phyloP scores from a whole-genome alignment of 1,140 invertebrate species.

The Oscheius sp. region DNA sequence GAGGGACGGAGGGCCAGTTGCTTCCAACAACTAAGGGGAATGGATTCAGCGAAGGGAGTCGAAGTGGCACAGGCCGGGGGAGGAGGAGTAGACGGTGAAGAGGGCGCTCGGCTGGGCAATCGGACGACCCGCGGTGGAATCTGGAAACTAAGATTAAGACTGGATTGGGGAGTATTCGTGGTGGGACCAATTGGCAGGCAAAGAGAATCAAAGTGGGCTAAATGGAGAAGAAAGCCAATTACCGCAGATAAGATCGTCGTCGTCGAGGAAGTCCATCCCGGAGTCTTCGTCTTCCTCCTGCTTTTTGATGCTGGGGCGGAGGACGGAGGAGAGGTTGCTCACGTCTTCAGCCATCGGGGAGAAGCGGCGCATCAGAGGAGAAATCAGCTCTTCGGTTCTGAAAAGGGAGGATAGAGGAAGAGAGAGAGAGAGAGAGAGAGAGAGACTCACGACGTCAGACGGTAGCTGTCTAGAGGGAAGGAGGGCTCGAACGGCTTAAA shows the following conservation, averaged over 20 bases:
- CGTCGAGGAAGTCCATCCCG: conserved; percentile 25
- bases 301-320: neutral
- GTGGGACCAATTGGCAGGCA: neutral
- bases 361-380: conserved; percentile 28
- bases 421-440: too few relatives aligned
- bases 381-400: conserved; percentile 8
- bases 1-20: too few relatives aligned
- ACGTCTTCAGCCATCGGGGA: conserved; percentile 29
- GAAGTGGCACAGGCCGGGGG: neutral
- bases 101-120: neutral
- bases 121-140: neutral
- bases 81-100: neutral
- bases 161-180: too few relatives aligned
- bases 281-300: conserved; percentile 7
- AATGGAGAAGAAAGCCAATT: neutral
- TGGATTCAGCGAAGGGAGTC: too few relatives aligned
- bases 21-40: too few relatives aligned
- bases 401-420: neutral
- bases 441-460: conserved; percentile 9
- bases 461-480: conserved; percentile 19
- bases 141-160: neutral
- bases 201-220: neutral
- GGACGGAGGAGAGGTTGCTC: neutral
- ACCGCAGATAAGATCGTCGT: conserved; percentile 15
- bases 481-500: conserved; percentile 17